Percentiles rank a stretch among this genome's conserved stretches.
These are phyloP conservation scores for Mirza zaza DNA, from an alignment of 2,113 vertebrate genomes.

Conservation along the genomic window DNA sequence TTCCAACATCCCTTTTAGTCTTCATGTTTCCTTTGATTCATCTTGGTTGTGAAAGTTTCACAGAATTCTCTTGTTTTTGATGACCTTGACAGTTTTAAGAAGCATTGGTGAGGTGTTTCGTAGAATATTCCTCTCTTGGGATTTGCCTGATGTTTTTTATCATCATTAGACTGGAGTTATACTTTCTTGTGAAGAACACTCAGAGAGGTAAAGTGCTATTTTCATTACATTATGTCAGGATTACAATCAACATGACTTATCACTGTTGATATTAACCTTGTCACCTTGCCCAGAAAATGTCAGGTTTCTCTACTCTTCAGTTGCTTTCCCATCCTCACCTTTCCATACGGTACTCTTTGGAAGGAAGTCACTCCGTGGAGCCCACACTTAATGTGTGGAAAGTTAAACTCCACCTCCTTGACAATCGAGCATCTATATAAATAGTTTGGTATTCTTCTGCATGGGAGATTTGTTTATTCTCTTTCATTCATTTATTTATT, in stretches of 20 bases:
- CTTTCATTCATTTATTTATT: not conserved
- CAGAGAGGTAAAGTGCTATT: not conserved
- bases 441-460: not conserved
- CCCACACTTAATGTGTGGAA: not conserved
- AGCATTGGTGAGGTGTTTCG: not conserved
- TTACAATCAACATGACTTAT: not conserved
- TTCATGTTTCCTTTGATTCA: not conserved
- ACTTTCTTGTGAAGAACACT: not conserved
- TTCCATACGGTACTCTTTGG: not conserved
- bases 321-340: accelerated
- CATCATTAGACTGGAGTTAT: not conserved
- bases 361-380: not conserved
- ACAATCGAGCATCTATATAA: not conserved
- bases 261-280: not conserved
- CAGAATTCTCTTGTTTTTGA: not conserved
- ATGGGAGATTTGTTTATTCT: not conserved
- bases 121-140: not conserved
- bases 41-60: not conserved
- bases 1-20: not conserved
- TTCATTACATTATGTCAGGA: not conserved
- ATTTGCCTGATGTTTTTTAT: not conserved
- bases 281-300: not conserved
- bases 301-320: not conserved
- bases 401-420: not conserved
- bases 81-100: not conserved